Conservation (phyloP, 1,140 invertebrate genomes). For the Drosophila ironensis region DNA sequence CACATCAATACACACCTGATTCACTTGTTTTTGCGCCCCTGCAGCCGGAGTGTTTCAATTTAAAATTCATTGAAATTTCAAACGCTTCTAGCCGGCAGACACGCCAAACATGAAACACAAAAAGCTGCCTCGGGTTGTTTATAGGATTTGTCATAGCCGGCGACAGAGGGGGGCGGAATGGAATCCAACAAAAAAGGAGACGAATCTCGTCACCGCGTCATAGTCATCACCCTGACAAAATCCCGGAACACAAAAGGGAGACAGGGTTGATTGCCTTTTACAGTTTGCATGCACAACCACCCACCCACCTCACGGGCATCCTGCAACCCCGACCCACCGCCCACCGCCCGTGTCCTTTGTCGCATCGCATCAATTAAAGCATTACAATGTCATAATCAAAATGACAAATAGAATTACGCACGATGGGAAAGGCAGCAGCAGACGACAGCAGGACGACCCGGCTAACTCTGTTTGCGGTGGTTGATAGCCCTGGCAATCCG, state of each 20-base stretch:
- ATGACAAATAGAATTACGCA: conserved; percentile 82
- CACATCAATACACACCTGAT: conserved; percentile 22
- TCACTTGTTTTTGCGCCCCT: conserved; percentile 19
- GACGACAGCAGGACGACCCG: conserved; percentile 20
- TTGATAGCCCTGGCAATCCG: conserved; percentile 53
- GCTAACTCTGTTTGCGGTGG: conserved; percentile 46
- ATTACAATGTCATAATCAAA: conserved; percentile 82
- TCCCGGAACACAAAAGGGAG: conserved; percentile 28
- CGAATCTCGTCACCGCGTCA: conserved; percentile 52
- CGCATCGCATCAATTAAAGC: conserved; percentile 81
- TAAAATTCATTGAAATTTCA: conserved; percentile 77
- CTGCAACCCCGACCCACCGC: neutral
- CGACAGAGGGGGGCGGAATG: conserved; percentile 3
- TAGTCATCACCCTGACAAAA: conserved; percentile 56
- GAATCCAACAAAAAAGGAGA: conserved; percentile 7
- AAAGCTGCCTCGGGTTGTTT: conserved; percentile 62
- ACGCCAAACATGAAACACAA: conserved; percentile 36
- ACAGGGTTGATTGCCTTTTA: conserved; percentile 73
- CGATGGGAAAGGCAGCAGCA: conserved; percentile 77
- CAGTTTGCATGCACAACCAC: conserved; percentile 39
- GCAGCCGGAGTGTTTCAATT: conserved; percentile 50
- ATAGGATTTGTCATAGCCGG: conserved; percentile 63
- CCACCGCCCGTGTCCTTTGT: conserved; percentile 35
- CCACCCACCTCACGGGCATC: neutral
- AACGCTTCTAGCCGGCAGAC: conserved; percentile 41